phyloP scores from a whole-genome alignment of 2,888 invertebrate genomes.

The Aquatica leii region DNA sequence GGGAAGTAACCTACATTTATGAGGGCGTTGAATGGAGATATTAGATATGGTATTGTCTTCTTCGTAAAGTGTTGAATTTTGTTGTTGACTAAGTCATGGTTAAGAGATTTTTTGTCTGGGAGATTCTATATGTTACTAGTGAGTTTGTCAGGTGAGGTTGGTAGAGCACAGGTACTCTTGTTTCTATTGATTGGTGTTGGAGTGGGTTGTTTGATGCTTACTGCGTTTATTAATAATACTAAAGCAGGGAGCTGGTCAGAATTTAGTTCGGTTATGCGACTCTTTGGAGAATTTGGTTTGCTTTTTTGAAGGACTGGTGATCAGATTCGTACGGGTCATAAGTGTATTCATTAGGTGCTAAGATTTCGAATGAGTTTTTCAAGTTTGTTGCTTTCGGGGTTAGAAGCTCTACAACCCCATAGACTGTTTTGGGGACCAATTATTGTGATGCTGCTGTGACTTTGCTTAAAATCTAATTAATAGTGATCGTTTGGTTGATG shows the following conservation, averaged over 20 bases:
- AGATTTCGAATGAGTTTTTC: conserved; percentile 2
- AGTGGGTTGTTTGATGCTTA: conserved; percentile 6
- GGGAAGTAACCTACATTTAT: background rate
- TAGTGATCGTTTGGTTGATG: too few species aligned
- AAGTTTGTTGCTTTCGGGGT: conserved; percentile 5
- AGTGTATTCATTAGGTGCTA: conserved; percentile 4
- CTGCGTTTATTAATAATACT: background rate
- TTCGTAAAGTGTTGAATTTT: conserved; percentile 9
- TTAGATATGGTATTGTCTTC: background rate
- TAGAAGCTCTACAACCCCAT: conserved; percentile 18
- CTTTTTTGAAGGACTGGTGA: background rate
- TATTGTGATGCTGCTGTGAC: conserved; percentile 13
- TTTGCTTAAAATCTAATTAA: too few species aligned
- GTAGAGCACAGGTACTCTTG: background rate
- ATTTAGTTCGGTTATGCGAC: conserved; percentile 15
- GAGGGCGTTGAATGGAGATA: background rate
- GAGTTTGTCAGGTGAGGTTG: background rate
- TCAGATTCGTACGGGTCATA: background rate
- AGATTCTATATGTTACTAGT: conserved; percentile 6
- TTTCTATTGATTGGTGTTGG: conserved; percentile 5
- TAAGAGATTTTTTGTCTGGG: conserved; percentile 12
- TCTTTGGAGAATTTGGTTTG: conserved; percentile 8
- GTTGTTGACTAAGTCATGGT: conserved; percentile 5
- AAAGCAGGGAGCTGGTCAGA: conserved; percentile 5
- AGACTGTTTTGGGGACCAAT: conserved; percentile 16